These are phyloP conservation scores for Tetragonisca angustula DNA, from an alignment of 2,888 invertebrate species.

Conservation along the genomic window DNA sequence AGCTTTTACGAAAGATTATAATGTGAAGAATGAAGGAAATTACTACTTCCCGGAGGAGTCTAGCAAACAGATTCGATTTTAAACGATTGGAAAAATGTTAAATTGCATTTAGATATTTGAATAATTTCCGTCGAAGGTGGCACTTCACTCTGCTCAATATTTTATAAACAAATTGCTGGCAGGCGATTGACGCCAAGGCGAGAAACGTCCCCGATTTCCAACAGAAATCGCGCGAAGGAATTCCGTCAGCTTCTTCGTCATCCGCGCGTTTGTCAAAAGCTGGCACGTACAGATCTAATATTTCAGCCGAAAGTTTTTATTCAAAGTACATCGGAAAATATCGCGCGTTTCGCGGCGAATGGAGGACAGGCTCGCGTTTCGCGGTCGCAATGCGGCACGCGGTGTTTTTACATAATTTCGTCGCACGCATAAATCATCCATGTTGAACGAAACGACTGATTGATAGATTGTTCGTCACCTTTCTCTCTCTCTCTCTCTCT, in stretches of 20 bases:
- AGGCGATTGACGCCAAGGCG: too few relatives aligned
- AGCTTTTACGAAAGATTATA: too few relatives aligned
- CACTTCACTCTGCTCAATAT: too few relatives aligned
- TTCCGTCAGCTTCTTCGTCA: neutral
- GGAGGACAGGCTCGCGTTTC: neutral
- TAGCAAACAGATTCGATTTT: too few relatives aligned
- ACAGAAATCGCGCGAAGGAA: conserved; percentile 8
- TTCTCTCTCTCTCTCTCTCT: too few relatives aligned
- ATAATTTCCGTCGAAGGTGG: too few relatives aligned
- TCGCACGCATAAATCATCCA: neutral
- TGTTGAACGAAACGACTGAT: neutral
- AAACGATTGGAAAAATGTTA: too few relatives aligned
- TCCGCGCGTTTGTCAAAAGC: conserved; percentile 12
- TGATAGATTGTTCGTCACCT: neutral
- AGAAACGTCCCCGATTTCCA: too few relatives aligned
- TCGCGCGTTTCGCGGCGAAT: neutral
- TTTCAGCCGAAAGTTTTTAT: conserved; percentile 30
- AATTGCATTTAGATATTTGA: too few relatives aligned
- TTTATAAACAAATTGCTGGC: too few relatives aligned
- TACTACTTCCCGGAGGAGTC: too few relatives aligned
- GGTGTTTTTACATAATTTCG: neutral
- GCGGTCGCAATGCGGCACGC: neutral
- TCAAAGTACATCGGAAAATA: conserved; percentile 6
- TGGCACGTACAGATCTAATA: conserved; percentile 7
- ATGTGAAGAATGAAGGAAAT: too few relatives aligned